These are phyloP conservation scores for Protobothrops mucrosquamatus DNA, from an alignment of 2,113 vertebrate species.

Conservation along the genomic window DNA sequence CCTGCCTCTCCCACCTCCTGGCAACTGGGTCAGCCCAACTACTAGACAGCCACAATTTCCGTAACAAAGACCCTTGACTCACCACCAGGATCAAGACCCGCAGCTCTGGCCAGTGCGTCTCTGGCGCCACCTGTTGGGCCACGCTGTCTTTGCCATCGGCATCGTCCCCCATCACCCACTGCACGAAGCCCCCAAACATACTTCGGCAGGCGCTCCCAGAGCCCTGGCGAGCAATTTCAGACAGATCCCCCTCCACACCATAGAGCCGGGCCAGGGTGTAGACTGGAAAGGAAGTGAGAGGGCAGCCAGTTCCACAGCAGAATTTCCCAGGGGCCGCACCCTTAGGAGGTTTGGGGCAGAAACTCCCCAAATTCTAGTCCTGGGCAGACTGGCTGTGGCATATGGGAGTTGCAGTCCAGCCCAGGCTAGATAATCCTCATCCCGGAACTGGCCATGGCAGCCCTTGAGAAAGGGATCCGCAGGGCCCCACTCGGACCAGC, in stretches of 20 bases:
- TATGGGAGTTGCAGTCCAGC: neutral
- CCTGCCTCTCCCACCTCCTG: neutral
- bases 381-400: neutral
- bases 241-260: slow-evolving; percentile 83
- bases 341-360: neutral
- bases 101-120: slow-evolving; percentile 90
- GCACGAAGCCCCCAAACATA: slow-evolving; percentile 89
- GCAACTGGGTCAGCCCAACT: neutral
- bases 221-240: slow-evolving; percentile 86
- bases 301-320: no score
- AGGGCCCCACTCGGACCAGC: neutral
- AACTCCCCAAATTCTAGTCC: neutral
- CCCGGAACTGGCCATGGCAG: neutral
- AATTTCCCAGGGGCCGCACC: neutral
- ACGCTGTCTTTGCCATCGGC: slow-evolving; percentile 88
- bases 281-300: slow-evolving; percentile 59
- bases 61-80: slow-evolving; percentile 39
- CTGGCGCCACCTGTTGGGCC: slow-evolving; percentile 83
- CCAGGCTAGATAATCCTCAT: neutral
- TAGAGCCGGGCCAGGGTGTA: slow-evolving; percentile 81
- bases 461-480: neutral
- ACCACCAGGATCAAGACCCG: slow-evolving; percentile 89
- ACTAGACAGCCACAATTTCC: neutral
- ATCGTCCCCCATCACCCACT: slow-evolving; percentile 85
- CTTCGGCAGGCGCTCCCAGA: slow-evolving; percentile 94